These are phyloP conservation scores for Drosophila engyochracea DNA, from an alignment of 2,888 invertebrate genomes.

Conservation along the genomic window DNA sequence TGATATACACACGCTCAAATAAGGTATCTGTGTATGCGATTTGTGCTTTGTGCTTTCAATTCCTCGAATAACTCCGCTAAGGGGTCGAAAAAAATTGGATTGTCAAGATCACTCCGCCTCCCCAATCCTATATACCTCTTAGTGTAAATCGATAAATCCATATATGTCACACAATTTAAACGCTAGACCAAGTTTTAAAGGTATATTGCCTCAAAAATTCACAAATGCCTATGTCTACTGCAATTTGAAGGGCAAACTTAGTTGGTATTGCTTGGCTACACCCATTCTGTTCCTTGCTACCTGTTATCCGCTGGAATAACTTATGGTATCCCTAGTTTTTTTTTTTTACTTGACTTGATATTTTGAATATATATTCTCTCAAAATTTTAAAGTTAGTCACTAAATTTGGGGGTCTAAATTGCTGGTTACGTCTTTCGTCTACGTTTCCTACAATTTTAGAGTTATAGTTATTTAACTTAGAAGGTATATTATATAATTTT, in stretches of 20 bases:
- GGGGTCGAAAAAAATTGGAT: neutral
- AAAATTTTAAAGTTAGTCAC: too few species aligned
- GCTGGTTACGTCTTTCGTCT: neutral
- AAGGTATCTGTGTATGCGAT: neutral
- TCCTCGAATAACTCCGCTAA: neutral
- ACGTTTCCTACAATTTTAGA: neutral
- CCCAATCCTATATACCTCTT: neutral
- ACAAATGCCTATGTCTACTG: neutral
- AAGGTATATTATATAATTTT: neutral
- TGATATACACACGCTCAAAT: neutral
- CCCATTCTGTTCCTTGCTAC: neutral
- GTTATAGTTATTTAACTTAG: too few species aligned
- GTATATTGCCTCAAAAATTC: neutral
- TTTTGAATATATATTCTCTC: too few species aligned
- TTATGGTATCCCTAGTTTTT: neutral
- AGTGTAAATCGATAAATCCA: neutral
- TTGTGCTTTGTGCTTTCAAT: too few species aligned
- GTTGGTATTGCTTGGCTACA: neutral
- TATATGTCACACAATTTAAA: neutral
- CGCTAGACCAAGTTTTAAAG: neutral
- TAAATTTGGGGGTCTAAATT: neutral
- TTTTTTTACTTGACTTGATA: too few species aligned
- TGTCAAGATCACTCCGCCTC: neutral
- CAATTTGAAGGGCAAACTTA: neutral
- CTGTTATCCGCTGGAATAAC: neutral